phyloP scores from a whole-genome alignment of 2,797 vertebrate genomes.

The Enteromius treurensis region DNA sequence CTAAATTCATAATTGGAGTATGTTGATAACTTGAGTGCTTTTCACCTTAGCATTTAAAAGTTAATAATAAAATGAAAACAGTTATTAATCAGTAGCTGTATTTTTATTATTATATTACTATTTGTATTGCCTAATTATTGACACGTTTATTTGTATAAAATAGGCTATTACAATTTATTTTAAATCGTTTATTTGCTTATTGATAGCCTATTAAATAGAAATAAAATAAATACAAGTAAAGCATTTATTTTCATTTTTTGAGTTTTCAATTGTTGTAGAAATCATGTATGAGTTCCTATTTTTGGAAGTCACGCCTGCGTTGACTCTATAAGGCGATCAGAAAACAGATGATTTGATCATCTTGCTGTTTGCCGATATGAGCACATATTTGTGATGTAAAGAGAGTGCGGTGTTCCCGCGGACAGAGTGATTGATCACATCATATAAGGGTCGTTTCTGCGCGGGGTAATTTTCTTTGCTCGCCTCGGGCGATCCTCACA shows the following conservation, averaged over 20 bases:
- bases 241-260: neutral
- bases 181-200: neutral
- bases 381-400: slow-evolving; percentile 20
- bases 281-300: neutral
- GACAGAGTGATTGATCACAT: slow-evolving; percentile 81
- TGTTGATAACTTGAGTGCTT: neutral
- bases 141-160: neutral
- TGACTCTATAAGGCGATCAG: neutral
- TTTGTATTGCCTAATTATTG: neutral
- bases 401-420: slow-evolving; percentile 71
- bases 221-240: neutral
- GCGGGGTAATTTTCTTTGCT: slow-evolving; percentile 77
- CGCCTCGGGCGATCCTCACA: slow-evolving; percentile 70
- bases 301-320: neutral
- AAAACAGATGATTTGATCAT: slow-evolving; percentile 20
- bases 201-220: neutral
- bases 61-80: neutral
- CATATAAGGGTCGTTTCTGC: slow-evolving; percentile 80
- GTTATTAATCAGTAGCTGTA: neutral
- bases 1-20: neutral
- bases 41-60: no score
- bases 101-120: neutral
- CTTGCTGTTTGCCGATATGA: slow-evolving; percentile 32
- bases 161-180: neutral
- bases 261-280: neutral